Evolutionary conservation across 1,140 invertebrate genomes (phyloP).

Genomic region (Vanessa tameamea): DNA sequence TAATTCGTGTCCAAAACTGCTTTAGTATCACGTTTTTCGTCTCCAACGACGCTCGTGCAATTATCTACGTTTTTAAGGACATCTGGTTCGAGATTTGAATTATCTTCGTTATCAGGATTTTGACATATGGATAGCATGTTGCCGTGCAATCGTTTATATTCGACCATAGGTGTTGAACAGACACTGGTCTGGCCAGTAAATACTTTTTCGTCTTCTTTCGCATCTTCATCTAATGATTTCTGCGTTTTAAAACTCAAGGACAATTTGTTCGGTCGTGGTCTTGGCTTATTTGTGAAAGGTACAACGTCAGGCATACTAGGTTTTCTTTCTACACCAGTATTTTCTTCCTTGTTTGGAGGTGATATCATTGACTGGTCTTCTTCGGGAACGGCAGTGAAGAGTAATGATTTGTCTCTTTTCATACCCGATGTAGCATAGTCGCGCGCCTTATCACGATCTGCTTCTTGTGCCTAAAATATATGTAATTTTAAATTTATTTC

Average conservation of each 20-base stretch:
- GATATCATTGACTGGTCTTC: slow-evolving; percentile 82
- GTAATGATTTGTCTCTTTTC: slow-evolving; percentile 88
- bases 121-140: slow-evolving; percentile 87
- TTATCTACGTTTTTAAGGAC: slow-evolving; percentile 69
- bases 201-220: slow-evolving; percentile 71
- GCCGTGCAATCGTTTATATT: slow-evolving; percentile 86
- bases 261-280: slow-evolving; percentile 81
- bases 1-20: slow-evolving; percentile 66
- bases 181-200: slow-evolving; percentile 85
- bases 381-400: slow-evolving; percentile 89
- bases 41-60: slow-evolving; percentile 52
- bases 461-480: slow-evolving; percentile 66
- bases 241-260: slow-evolving; percentile 82
- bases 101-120: slow-evolving; percentile 74
- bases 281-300: slow-evolving; percentile 76
- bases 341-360: slow-evolving; percentile 58
- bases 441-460: slow-evolving; percentile 62
- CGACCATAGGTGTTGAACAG: slow-evolving; percentile 87
- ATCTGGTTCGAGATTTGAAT: slow-evolving; percentile 63
- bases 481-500: not conserved
- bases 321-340: slow-evolving; percentile 56
- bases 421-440: slow-evolving; percentile 77
- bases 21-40: slow-evolving; percentile 71
- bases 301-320: slow-evolving; percentile 76
- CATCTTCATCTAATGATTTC: slow-evolving; percentile 80